phyloP scores from a whole-genome alignment of 2,797 vertebrate genomes.

The Enteromius afrohamiltoni region DNA sequence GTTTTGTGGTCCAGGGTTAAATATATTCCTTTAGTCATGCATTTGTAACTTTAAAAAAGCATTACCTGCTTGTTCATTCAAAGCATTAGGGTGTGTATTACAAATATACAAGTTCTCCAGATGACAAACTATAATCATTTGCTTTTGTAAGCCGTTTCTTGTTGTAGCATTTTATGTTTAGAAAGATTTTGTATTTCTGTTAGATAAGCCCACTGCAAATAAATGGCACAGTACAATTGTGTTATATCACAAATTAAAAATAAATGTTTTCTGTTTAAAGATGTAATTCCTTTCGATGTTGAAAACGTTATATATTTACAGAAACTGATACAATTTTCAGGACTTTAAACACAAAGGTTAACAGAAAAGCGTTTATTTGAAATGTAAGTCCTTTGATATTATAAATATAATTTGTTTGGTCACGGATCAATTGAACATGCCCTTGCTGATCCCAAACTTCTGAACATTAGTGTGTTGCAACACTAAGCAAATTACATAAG shows the following conservation, averaged over 20 bases:
- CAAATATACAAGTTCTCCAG: not conserved
- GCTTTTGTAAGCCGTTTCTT: not conserved
- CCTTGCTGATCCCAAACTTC: not conserved
- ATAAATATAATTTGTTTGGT: not conserved
- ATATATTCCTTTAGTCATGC: not conserved
- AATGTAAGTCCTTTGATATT: not conserved
- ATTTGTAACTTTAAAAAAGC: not conserved
- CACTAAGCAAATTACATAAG: slow-evolving; percentile 11
- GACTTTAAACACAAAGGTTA: not conserved
- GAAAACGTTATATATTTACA: not conserved
- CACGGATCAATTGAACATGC: not conserved
- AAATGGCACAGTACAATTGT: not conserved
- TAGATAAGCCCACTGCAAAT: not conserved
- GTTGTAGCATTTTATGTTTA: too few species aligned
- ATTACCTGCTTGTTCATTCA: not conserved
- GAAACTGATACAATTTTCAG: not conserved
- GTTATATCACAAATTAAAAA: not conserved
- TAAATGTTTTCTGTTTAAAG: not conserved
- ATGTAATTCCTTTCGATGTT: not conserved
- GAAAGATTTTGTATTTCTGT: too few species aligned
- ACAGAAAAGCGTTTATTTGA: slow-evolving; percentile 7
- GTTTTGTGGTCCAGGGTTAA: too few species aligned
- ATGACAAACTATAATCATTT: not conserved
- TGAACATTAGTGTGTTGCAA: not conserved
- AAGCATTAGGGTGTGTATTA: not conserved